Evolutionary conservation across 1,140 invertebrate genomes (phyloP), one percentile per base, ranked within the genome.

Genomic region (Lepidurus packardi): DNA sequence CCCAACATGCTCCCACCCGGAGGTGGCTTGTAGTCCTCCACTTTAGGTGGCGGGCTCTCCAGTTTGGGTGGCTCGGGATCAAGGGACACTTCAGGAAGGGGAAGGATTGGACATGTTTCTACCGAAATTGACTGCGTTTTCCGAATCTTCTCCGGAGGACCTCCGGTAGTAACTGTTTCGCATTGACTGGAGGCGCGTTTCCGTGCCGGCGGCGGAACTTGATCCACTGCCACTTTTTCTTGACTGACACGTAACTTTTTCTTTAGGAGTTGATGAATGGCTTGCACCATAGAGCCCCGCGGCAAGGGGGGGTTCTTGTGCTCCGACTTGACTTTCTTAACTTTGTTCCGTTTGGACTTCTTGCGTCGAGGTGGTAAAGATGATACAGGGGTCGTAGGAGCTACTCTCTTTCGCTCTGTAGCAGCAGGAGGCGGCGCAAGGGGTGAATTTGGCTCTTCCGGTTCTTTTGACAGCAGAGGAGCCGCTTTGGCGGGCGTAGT

Each of bases 241-340:
- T 65, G 53, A 9, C 53, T 16, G 6, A 65, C 53, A 13, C 53
- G 24, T 44, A 77, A 21, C 24, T 77, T 77, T 43, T 77, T 77
- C 47, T 77, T 77, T 43, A 77, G 43, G 43, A 77, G 43, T 47
- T 77, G 75, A 7, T 77, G 75, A n/a, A 77, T 47, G 24, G 75
- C 75, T 44, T 77, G 75, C 24, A 45, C 43, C 41, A 77, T 47
- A 42, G 75, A 53, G 21, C 75, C 75, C 11, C 75, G 75, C 7
- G 47, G 13, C 43, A 47, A 43, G 43, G 21, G 43, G 42, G 47
- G n/a, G 9, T 53, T 77, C 42, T 77, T 47, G 41, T 47, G 75
- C 9, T 77, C 75, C 43, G 34, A 24, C 16, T 77, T 78, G n/a
- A 25, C 65, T n/a, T 45, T 42, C 34, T 41, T 65, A 44, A 65